These are phyloP conservation scores for Sarcophaga peregrina DNA, from an alignment of 1,140 invertebrate species.

Conservation along the genomic window DNA sequence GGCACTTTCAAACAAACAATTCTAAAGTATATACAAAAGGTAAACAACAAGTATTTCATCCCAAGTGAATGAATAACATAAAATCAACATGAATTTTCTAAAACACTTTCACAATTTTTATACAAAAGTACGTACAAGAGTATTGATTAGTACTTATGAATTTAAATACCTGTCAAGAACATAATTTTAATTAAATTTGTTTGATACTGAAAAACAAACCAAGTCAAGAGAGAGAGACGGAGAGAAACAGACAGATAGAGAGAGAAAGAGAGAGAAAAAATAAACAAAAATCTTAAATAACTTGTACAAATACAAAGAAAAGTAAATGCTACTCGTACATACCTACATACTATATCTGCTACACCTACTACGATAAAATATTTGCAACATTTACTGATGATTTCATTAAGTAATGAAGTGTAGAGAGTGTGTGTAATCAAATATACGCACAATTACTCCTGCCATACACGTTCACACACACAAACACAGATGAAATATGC, in stretches of 20 bases:
- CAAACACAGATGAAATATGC: no score
- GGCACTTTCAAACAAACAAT: background rate
- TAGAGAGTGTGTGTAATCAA: background rate
- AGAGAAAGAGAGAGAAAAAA: no score
- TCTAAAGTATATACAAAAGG: background rate
- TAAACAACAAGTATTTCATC: no score
- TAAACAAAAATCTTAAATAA: no score
- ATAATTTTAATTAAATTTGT: slow-evolving; percentile 20
- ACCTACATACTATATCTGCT: background rate
- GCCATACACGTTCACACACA: background rate
- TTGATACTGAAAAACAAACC: background rate
- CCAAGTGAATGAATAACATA: no score
- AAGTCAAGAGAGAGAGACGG: no score
- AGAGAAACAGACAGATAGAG: no score
- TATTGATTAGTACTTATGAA: background rate
- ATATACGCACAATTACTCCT: background rate
- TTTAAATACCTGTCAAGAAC: slow-evolving; percentile 11
- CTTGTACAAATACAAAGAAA: no score
- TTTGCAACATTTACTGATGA: no score
- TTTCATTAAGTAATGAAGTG: slow-evolving; percentile 14
- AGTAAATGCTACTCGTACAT: background rate
- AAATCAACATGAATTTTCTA: no score
- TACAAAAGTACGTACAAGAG: background rate
- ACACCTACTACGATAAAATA: no score
- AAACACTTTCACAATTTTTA: no score